phyloP scores from a whole-genome alignment of 1,140 invertebrate species.

The Aleiodes sp. region DNA sequence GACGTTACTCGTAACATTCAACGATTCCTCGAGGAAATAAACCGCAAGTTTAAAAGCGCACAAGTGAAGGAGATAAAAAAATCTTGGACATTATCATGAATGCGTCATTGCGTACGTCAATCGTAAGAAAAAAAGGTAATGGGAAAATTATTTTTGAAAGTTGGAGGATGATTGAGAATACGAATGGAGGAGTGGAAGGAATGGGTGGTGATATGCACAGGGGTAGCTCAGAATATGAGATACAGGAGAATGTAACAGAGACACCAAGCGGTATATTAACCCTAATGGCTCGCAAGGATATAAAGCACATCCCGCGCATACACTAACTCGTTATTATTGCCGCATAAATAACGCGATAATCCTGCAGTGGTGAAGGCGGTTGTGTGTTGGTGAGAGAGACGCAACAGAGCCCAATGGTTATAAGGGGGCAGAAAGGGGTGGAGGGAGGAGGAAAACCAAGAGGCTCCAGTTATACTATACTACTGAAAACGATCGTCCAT shows the following conservation, averaged over 20 bases:
- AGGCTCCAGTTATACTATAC: not conserved
- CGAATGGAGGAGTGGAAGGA: not conserved
- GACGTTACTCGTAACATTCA: slow-evolving; percentile 40
- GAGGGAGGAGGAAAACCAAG: not conserved
- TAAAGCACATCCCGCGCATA: slow-evolving; percentile 66
- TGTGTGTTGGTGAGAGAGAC: slow-evolving; percentile 11
- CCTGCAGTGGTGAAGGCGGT: slow-evolving; percentile 57
- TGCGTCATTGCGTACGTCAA: no score
- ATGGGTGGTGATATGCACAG: slow-evolving; percentile 11
- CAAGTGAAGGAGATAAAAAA: not conserved
- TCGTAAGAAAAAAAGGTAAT: no score
- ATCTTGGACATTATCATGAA: not conserved
- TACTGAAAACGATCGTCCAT: not conserved
- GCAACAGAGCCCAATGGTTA: not conserved
- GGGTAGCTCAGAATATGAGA: slow-evolving; percentile 15
- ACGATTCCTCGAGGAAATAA: slow-evolving; percentile 21
- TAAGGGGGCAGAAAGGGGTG: not conserved
- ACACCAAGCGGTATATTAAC: slow-evolving; percentile 59
- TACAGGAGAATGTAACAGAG: slow-evolving; percentile 30
- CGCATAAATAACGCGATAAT: slow-evolving; percentile 67
- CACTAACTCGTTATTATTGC: slow-evolving; percentile 66
- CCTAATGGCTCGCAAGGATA: slow-evolving; percentile 64
- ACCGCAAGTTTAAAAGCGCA: not conserved
- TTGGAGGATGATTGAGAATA: not conserved
- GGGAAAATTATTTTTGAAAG: no score